Percentiles rank a stretch among this genome's conserved stretches.
Conservation (phyloP, 2,113 vertebrate species). For the Ondatra zibethicus region DNA sequence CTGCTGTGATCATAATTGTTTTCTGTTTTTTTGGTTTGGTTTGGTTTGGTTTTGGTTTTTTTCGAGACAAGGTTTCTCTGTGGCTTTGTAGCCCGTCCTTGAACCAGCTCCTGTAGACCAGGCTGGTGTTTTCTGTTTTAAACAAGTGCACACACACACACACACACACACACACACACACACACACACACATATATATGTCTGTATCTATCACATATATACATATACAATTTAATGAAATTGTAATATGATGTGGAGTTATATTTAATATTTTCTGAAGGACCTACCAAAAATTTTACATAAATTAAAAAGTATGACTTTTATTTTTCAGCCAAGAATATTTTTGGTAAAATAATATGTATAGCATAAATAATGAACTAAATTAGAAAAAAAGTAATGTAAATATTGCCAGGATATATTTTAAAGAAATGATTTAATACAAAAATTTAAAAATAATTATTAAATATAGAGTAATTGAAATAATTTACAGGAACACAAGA, state of each 20-base stretch:
- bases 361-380: background rate
- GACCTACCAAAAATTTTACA: background rate
- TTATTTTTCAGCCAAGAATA: background rate
- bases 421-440: background rate
- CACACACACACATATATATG: background rate
- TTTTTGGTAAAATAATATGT: background rate
- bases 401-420: background rate
- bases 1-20: background rate
- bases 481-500: background rate
- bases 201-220: background rate
- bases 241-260: background rate
- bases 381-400: background rate
- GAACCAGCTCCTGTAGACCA: too few species aligned
- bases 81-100: too few species aligned
- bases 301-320: background rate
- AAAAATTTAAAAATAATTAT: background rate
- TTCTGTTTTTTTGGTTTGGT: background rate
- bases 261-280: background rate
- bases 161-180: background rate
- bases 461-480: background rate
- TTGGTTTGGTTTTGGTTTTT: too few species aligned
- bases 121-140: background rate
- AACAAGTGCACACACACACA: background rate
- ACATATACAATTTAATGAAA: background rate
- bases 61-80: too few species aligned